A percentile compares a stretch with the other conserved stretches of the same genome.
These are phyloP conservation scores for Harlomillsia oculata DNA, from an alignment of 1,140 invertebrate genomes.

Conservation along the genomic window DNA sequence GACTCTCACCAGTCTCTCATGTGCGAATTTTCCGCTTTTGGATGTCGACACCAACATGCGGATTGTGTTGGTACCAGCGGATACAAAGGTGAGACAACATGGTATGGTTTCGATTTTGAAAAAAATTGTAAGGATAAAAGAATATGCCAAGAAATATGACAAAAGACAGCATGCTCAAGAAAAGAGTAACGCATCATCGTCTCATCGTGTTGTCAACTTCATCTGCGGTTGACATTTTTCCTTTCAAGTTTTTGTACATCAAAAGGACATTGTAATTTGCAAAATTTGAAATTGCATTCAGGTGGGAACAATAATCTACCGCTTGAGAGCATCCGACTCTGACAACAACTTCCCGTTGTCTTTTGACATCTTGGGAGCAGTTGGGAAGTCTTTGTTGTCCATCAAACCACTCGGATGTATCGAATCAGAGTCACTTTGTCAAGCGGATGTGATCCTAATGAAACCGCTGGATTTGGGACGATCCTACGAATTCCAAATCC, in stretches of 20 bases:
- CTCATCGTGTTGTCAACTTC: background rate
- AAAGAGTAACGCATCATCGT: background rate
- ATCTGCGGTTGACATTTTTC: too few species aligned
- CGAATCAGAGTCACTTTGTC: constrained; percentile 31
- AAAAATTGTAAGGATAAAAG: background rate
- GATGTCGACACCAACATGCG: constrained; percentile 69
- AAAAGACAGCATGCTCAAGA: background rate
- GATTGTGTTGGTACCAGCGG: constrained; percentile 65
- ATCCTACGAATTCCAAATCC: constrained; percentile 63
- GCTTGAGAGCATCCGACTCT: constrained; percentile 72
- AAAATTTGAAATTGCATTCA: too few species aligned
- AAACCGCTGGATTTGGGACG: constrained; percentile 60
- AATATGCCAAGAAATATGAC: background rate
- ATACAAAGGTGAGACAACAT: constrained; percentile 49
- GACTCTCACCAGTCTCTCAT: constrained; percentile 16
- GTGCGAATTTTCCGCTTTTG: constrained; percentile 59
- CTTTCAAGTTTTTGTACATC: too few species aligned
- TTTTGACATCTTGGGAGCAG: constrained; percentile 59
- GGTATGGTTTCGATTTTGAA: background rate
- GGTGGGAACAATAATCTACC: constrained; percentile 70
- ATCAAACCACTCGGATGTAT: constrained; percentile 29
- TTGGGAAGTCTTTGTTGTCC: constrained; percentile 28
- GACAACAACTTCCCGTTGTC: constrained; percentile 74
- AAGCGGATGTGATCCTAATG: constrained; percentile 65
- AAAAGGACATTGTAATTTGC: too few species aligned